Base-by-base conservation (phyloP, 2,113 vertebrate genomes). In the Gnathonemus longibarbis region DNA sequence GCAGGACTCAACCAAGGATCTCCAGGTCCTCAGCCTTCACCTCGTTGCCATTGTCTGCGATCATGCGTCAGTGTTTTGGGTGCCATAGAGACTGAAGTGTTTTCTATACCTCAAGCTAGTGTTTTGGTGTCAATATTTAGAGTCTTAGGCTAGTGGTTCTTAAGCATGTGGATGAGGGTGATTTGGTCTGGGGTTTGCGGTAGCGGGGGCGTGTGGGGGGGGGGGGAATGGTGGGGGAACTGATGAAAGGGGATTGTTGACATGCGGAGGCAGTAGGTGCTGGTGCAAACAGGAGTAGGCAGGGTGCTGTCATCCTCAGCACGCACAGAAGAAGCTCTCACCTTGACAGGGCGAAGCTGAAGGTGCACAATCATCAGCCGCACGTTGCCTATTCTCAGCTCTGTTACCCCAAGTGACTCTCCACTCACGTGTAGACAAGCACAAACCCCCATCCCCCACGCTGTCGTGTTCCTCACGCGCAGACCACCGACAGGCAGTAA, bases 71-170 rank as follows among this genome's bases (percentile, higher is more conserved):
- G 48, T 52, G 74, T 85, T 85, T 53, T 48, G n/a, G 42, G 52
- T 58, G 52, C 0, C 10, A 4, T n/a, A 24, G 39, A 84, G 39
- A 84, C 66, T 0, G n/a, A 42, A 85, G 39, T 89, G 89, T 89
- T 89, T 89, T 39, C 77, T 62, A n/a, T 62, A 48, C 50, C 53
- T 27, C 52, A 17, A 19, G 17, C 77, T 62, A 39, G 10, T 89
- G 89, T 89, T 89, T 89, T 89, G 80, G 13, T 62, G 80, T 89
- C 89, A 89, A 89, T 89, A 85, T 89, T 89, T 83, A 39, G 89
- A 56, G 46, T 74, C 49, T 15, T 6, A 35, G 35, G 74, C 2
- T n/a, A 53, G 85, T 87, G 89, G 89, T 62, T 89, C 39, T 62
- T 45, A 31, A 42, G 89, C 35, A 77, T 45, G 39, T 39, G 13